phyloP scores from a whole-genome alignment of 92 coral and sea anemone species.

The Chrysogorgia sp. region DNA sequence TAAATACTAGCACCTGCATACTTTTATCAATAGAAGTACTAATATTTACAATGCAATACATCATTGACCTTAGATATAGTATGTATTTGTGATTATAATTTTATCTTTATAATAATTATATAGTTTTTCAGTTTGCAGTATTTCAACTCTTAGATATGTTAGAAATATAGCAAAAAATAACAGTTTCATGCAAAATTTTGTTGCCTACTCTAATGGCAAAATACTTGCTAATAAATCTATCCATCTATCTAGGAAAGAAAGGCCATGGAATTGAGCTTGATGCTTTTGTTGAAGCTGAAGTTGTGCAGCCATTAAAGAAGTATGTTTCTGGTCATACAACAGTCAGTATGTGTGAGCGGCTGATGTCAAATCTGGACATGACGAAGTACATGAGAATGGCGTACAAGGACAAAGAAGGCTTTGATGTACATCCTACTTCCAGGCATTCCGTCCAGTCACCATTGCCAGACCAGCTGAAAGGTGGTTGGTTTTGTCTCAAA shows the following conservation, averaged over 20 bases:
- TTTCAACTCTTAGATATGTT: no score
- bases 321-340: constrained; percentile 40
- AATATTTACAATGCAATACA: no score
- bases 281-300: constrained; percentile 40
- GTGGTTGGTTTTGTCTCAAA: constrained; percentile 7
- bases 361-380: constrained; percentile 32
- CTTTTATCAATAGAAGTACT: no score
- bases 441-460: constrained; percentile 36
- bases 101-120: no score
- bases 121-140: no score
- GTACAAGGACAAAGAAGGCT: constrained; percentile 28
- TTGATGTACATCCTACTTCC: constrained; percentile 22
- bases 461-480: constrained; percentile 35
- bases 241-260: not conserved
- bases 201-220: no score
- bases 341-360: constrained; percentile 24
- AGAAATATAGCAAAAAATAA: no score
- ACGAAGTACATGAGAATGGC: constrained; percentile 5
- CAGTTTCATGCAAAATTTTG: no score
- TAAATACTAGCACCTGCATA: no score
- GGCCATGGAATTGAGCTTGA: constrained; percentile 44
- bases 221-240: no score
- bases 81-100: no score
- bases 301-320: constrained; percentile 40
- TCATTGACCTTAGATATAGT: no score